Evolutionary conservation across 2,797 vertebrate genomes (phyloP).

Genomic region (Taeniopygia guttata): DNA sequence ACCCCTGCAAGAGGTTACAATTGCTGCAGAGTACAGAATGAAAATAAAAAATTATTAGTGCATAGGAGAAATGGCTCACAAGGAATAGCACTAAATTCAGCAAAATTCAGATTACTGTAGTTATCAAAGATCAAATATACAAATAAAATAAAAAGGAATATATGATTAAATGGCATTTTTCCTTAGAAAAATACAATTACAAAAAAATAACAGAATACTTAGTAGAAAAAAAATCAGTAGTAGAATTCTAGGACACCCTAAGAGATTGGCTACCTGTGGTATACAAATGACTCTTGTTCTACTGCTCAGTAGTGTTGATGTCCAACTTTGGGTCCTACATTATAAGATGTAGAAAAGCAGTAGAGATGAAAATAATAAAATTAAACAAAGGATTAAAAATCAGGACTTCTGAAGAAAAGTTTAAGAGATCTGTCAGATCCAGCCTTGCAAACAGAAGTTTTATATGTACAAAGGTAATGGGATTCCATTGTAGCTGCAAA

Average conservation of each 20-base stretch:
- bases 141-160: background rate
- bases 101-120: background rate
- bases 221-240: background rate
- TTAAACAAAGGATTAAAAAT: background rate
- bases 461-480: rapidly evolving
- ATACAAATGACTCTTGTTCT: rapidly evolving
- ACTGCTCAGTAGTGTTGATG: background rate
- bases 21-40: background rate
- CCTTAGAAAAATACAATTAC: background rate
- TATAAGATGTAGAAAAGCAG: background rate
- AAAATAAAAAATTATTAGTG: background rate
- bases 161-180: background rate
- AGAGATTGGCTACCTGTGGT: background rate
- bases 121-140: background rate
- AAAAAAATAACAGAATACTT: background rate
- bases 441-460: background rate
- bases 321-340: background rate
- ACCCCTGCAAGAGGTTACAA: background rate
- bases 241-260: background rate
- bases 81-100: background rate
- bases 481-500: background rate
- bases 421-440: background rate
- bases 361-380: background rate
- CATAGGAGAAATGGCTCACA: background rate
- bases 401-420: background rate